Evolutionary conservation across 2,888 invertebrate genomes (phyloP).

Genomic region (Pyrrhosoma nymphula): DNA sequence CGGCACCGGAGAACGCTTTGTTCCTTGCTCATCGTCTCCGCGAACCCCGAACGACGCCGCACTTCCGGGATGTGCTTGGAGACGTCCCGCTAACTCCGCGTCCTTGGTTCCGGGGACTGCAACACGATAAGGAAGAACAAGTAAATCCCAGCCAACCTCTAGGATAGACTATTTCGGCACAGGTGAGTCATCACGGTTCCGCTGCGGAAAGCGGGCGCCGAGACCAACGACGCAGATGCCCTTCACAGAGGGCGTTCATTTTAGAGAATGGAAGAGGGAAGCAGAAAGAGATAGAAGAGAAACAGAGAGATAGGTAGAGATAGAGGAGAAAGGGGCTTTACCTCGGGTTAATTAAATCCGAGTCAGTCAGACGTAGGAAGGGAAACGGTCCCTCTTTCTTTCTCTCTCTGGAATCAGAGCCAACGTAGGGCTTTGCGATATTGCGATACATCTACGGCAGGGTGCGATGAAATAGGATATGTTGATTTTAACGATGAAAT

Average conservation of each 20-base stretch:
- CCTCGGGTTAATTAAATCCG: slow-evolving; percentile 55
- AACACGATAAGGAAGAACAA: background rate
- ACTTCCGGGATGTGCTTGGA: background rate
- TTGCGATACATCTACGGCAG: no score
- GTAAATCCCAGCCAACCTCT: no score
- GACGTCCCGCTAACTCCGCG: background rate
- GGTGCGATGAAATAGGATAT: no score
- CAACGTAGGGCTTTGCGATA: no score
- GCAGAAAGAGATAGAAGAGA: background rate
- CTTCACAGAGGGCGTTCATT: background rate
- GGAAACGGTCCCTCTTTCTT: background rate
- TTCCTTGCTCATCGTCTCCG: background rate
- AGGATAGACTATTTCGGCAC: no score
- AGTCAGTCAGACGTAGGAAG: background rate
- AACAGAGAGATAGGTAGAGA: background rate
- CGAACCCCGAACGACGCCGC: background rate
- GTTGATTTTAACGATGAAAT: no score
- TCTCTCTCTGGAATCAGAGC: no score
- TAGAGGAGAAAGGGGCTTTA: background rate
- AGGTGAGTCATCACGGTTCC: no score
- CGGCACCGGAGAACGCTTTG: background rate
- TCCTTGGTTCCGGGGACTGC: background rate
- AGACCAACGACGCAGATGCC: background rate
- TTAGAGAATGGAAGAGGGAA: no score
- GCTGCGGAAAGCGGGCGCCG: background rate